Evolutionary conservation across 1,140 invertebrate species (phyloP), one percentile per base, ranked within the genome.

Genomic region (Spodoptera litura): DNA sequence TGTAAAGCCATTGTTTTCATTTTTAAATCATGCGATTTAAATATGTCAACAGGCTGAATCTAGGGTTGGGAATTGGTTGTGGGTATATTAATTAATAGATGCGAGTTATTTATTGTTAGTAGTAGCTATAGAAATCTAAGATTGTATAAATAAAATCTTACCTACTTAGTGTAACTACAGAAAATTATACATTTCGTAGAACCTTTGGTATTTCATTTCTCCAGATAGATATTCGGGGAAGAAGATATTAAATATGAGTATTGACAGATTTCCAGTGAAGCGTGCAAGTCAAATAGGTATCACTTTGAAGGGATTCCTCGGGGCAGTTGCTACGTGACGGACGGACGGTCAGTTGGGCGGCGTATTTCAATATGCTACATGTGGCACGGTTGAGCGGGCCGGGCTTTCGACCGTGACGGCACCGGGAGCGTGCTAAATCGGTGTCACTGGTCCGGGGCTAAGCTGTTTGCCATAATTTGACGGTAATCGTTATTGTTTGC

Each of bases 311-410:
- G 83, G 82, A 86, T 85, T 89, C 89, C 87, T 88, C 77, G 79
- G 80, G 87, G 88, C 83, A 87, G 86, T 86, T 80, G 83, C 84
- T 84, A 87, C 79, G 84, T 84, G 86, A 87, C 84, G 86, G 83
- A 80, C 86, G 80, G 81, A 73, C 87, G 85, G 87, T 83, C 90
- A 89, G 80, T 85, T 87, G 86, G 84, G 82, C 88, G 91, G 79
- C 83, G 85, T 89, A 88, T 91, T 91, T 90, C 91, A 94, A 94
- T 94, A 92, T 92, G 88, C 83, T 80, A 83, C 88, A 90, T 88
- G 83, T 84, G 85, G 58, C 79, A 88, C 87, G 87, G 85, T 76
- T 83, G 86, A 89, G 71, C 76, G 88, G 77, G 15, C 75, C 13
- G 82, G 72, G 79, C 87, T 80, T 62, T 87, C 80, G 84, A 89